Evolutionary conservation across 1,140 invertebrate species (phyloP), one percentile per base, ranked within the genome.

Genomic region (Drosophila chauvacae): DNA sequence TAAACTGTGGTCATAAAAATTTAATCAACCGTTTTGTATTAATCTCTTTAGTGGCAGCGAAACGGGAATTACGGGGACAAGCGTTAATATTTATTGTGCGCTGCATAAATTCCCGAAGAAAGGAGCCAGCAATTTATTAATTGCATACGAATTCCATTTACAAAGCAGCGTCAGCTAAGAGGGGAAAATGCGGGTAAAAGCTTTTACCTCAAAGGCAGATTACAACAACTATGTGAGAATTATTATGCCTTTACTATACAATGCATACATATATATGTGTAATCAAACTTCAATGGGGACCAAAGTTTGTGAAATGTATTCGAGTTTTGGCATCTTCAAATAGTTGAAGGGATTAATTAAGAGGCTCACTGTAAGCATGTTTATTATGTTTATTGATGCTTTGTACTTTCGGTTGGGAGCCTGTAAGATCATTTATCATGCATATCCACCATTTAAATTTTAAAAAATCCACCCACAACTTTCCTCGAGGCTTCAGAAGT

Each of bases 1-100:
- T 65, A 56, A 73, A 68, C 37, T 48, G 35, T 35, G 48, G 37
- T 26, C 48, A 73, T 82, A 42, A 64, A 80, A 77, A 69, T 85
- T 85, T 65, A 81, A 81, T 81, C 73, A 81, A 76, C 51, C 55
- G 56, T 37, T 69, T 68, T 42, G 42, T 59, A 45, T 69, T 68
- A 68, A 69, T 68, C 44, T 42, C 74, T 20, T 41, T 74, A 35
- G 61, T 39, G 35, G 35, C 55, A 39, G 48, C 44, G 13, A 13
- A 42, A 53, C 23, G 50, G 11, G 44, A 39, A 50, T 68, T 68
- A 70, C 18, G 16, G 13, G n/a, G 26, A 30, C 44, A 20, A 18
- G 56, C 47, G 45, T 50, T 64, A 62, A 84, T 68, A 69, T 65
- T 51, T 44, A 77, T 57, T 51, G 26, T 57, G 26, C 37, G 37